Percentiles rank a stretch among this genome's conserved stretches.
Conservation (phyloP, 2,888 invertebrate species). For the Acleris literana region DNA sequence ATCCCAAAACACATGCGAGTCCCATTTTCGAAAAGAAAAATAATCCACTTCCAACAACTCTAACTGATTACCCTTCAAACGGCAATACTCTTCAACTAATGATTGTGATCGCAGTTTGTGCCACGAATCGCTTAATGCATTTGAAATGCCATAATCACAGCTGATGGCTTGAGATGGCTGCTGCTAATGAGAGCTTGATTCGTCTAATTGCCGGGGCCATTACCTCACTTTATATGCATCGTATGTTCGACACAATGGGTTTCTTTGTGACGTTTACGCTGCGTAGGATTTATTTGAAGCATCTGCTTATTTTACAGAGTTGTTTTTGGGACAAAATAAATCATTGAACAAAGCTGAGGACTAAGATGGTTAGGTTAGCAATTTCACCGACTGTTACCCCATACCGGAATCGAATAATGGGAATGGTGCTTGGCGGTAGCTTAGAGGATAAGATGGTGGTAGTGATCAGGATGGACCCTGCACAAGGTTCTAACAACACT, state of each 20-base stretch:
- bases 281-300: not conserved
- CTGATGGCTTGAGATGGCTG: constrained; percentile 18
- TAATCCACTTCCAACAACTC: too few relatives aligned
- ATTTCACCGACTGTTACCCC: too few relatives aligned
- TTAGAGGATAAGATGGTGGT: too few relatives aligned
- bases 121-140: constrained; percentile 16
- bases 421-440: too few relatives aligned
- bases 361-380: too few relatives aligned
- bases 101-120: not conserved
- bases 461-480: too few relatives aligned
- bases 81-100: not conserved
- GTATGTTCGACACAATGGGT: constrained; percentile 6
- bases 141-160: constrained; percentile 13
- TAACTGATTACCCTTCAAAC: not conserved
- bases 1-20: too few relatives aligned
- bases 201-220: constrained; percentile 11
- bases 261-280: not conserved
- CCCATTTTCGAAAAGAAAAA: too few relatives aligned
- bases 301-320: not conserved
- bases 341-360: too few relatives aligned
- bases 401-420: too few relatives aligned
- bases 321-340: not conserved
- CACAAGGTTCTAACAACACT: too few relatives aligned
- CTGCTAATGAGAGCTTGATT: constrained; percentile 14
- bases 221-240: constrained; percentile 12